A percentile compares a stretch with the other conserved stretches of the same genome.
Conservation (phyloP, 2,797 vertebrate genomes). For the Catostomus latipinnis region DNA sequence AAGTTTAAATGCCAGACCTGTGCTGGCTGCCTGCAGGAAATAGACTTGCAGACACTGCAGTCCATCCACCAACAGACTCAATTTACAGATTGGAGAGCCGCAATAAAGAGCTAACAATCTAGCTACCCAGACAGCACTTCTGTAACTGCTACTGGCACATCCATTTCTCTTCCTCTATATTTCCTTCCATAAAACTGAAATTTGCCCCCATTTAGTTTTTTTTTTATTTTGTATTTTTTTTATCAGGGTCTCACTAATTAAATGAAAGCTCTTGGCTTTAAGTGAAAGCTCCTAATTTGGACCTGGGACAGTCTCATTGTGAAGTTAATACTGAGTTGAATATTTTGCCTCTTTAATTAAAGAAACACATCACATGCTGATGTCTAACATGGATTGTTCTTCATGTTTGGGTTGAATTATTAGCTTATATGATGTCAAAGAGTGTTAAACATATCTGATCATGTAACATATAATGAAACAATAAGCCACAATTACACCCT, state of each 20-base stretch:
- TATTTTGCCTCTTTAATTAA: conserved; percentile 75
- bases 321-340: conserved; percentile 74
- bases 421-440: no score
- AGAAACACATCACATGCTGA: conserved; percentile 64
- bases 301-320: conserved; percentile 70
- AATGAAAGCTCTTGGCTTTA: conserved; percentile 72
- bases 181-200: conserved; percentile 36
- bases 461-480: no score
- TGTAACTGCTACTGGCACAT: conserved; percentile 66
- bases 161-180: conserved; percentile 39
- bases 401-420: not conserved
- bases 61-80: conserved; percentile 64
- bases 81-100: conserved; percentile 72
- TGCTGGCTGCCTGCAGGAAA: conserved; percentile 63
- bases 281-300: conserved; percentile 66
- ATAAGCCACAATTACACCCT: no score
- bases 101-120: conserved; percentile 78
- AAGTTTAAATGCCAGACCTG: conserved; percentile 73
- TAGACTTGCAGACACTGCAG: conserved; percentile 73
- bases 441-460: no score
- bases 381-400: not conserved
- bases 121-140: conserved; percentile 61
- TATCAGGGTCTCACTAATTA: conserved; percentile 80
- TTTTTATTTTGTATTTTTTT: conserved; percentile 43
- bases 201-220: not conserved